Evolutionary conservation across 2,113 vertebrate genomes (phyloP), one percentile per base, ranked within the genome.

Genomic region (Limnothrissa miodon): DNA sequence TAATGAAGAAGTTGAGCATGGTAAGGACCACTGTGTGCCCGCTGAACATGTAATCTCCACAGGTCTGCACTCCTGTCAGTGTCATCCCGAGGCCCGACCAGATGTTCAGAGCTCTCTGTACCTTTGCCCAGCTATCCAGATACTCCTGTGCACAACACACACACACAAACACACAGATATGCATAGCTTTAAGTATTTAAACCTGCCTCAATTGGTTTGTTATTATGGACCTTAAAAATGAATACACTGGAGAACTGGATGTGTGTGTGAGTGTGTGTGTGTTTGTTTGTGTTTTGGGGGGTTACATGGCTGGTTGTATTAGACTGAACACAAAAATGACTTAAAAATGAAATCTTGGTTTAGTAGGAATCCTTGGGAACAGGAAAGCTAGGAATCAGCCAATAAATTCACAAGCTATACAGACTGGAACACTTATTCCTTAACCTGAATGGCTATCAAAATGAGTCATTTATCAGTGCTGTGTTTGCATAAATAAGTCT

Each of bases 41-140:
- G 81, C 98, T 99, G 94, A 99, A 99, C 98, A 99, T 99, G 87
- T 99, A 99, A 92, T 99, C 98, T 81, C 98, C 98, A 90, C 98
- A 99, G 0, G 98, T 99, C 82, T 99, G 96, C 44, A 99, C 98
- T 6, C 98, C 98, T 7, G 97, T 97, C 82, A 99, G 93, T 45
- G 97, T 98, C 98, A 99, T 99, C 80, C 98, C 98, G 90, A 98
- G 96, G 56, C 98, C 97, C 85, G 95, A 97, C 98, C 98, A 99
- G 87, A 99, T 99, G 39, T 96, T 94, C 85, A 99, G 92, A 0
- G 97, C 98, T 84, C 97, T 94, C 89, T 93, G 95, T 15, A 99
- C 92, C 91, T 99, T 99, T 82, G 94, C 96, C 96, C 96, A 97
- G 39, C 94, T 91, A 45, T 94, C 97, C 82, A 93, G 95, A 81